Conservation (phyloP, 2,113 vertebrate genomes). For the Eulemur macaco region DNA sequence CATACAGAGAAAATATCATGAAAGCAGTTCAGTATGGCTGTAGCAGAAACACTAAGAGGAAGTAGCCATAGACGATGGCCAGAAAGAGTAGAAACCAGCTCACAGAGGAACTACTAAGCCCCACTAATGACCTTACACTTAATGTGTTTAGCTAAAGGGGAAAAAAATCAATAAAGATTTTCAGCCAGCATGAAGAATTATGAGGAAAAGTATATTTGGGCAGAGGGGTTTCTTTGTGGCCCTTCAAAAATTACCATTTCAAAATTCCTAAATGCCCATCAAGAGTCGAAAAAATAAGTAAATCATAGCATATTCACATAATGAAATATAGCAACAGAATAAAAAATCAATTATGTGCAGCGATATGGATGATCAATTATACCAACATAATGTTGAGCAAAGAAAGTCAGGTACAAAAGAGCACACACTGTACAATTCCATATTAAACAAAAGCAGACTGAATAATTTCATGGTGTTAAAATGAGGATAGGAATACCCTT, state of each 20-base stretch:
- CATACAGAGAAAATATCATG: neutral
- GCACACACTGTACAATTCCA: neutral
- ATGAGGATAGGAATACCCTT: neutral
- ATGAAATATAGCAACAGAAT: neutral
- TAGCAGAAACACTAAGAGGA: neutral
- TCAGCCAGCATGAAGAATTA: neutral
- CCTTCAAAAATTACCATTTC: neutral
- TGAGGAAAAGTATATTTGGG: neutral
- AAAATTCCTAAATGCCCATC: neutral
- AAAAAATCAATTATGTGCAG: neutral
- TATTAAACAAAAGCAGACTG: neutral
- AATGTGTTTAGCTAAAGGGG: neutral
- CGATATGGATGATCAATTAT: neutral
- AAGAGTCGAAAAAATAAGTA: neutral
- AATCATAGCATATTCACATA: neutral
- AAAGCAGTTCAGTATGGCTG: neutral
- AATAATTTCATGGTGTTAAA: neutral
- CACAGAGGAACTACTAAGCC: neutral
- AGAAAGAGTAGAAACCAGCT: neutral
- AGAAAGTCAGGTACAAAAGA: neutral
- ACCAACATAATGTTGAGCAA: neutral
- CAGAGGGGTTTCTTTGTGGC: neutral
- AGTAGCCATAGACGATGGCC: neutral
- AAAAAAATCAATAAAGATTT: neutral
- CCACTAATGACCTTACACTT: neutral